Conservation (phyloP, 2,113 vertebrate species). For the Emydocephalus ijimae region DNA sequence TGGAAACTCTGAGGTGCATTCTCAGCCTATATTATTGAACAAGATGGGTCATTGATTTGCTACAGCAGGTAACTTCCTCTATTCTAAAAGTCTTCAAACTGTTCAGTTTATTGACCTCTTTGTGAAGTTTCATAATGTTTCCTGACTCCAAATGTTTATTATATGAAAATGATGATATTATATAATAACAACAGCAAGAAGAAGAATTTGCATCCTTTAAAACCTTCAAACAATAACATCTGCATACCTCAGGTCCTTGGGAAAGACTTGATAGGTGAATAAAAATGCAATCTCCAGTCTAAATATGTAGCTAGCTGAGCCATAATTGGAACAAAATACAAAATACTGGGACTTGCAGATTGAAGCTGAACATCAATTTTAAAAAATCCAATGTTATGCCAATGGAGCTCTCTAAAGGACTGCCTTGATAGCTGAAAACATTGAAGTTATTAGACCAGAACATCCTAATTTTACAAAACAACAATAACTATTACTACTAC, state of each 20-base stretch:
- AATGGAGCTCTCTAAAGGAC: not conserved
- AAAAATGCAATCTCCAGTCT: not conserved
- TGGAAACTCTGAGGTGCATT: not conserved
- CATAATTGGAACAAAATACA: not conserved
- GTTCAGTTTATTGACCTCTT: not conserved
- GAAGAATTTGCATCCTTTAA: not conserved
- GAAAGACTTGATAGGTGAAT: not conserved
- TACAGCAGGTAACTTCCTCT: not conserved
- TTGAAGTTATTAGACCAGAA: not conserved
- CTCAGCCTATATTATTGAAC: not conserved
- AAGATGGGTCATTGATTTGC: not conserved
- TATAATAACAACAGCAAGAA: not conserved
- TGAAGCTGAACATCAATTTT: not conserved
- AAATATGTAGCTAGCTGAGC: not conserved
- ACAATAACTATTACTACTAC: too few relatives aligned
- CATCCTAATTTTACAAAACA: not conserved
- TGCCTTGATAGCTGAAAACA: not conserved
- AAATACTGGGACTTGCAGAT: not conserved
- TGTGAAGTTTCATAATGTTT: not conserved
- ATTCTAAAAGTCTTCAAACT: not conserved
- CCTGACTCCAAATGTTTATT: not conserved
- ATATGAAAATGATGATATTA: not conserved
- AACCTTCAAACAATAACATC: not conserved
- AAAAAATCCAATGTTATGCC: not conserved
- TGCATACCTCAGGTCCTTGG: not conserved